Evolutionary conservation across 2,797 vertebrate species (phyloP), one percentile per base, ranked within the genome.

Genomic region (Lophotriccus pileatus): DNA sequence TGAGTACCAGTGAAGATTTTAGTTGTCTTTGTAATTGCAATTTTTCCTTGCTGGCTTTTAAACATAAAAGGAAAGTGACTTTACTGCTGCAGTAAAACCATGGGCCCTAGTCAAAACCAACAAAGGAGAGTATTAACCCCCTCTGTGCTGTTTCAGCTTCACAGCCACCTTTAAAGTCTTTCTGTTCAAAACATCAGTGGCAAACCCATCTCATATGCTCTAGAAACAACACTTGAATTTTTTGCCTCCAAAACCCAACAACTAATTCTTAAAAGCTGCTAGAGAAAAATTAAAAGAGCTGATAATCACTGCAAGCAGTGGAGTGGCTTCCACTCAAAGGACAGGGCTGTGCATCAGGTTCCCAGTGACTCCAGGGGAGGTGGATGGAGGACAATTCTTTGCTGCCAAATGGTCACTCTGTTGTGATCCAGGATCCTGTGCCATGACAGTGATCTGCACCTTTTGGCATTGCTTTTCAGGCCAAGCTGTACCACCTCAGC

Each of bases 1-100:
- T 90, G 94, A 95, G 84, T 94, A 93, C 68, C 92, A 86, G 82
- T 82, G 96, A 89, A 94, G 95, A 94, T 91, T 93, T 96, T 89
- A 94, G 94, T 92, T 96, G 93, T 93, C 95, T 96, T 88, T 96
- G 90, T 96, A 96, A 96, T 90, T 92, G 94, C 84, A 95, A 93
- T 94, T 96, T 95, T 95, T 94, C 73, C 86, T 94, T 89, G 70
- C 95, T 93, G 88, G 76, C 91, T 96, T 96, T 96, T 96, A 92
- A 95, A 94, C 69, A 73, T 94, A 94, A 96, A 96, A 94, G 84
- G 88, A 85, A 93, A 94, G 95, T 76, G 91, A 91, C 91, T 96
- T 95, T 95, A 96, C 89, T 92, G 90, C 94, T 76, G 81, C 46
- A 89, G 94, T 94, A 96, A 94, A 95, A 94, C 88, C 81, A 76